A percentile compares a stretch with the other conserved stretches of the same genome.
Evolutionary conservation across 2,888 invertebrate genomes (phyloP).

Genomic region (Drosophila buzzatii): DNA sequence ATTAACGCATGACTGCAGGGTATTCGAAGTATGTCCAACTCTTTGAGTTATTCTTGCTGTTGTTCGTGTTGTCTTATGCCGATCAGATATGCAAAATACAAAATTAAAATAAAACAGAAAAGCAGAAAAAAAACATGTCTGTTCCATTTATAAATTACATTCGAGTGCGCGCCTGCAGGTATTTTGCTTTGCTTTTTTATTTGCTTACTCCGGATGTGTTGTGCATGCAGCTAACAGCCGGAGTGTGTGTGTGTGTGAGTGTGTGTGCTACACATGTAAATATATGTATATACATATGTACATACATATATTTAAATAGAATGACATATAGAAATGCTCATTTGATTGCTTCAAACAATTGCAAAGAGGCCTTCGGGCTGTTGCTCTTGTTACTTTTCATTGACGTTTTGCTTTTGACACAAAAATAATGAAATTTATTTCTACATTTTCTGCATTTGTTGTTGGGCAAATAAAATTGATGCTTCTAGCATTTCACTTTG

Average conservation of each 20-base stretch:
- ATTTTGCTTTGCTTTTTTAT: constrained; percentile 15
- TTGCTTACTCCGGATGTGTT: constrained; percentile 18
- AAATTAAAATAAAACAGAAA: background rate
- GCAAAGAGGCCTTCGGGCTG: background rate
- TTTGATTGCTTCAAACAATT: constrained; percentile 18
- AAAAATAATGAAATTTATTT: constrained; percentile 15
- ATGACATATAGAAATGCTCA: background rate
- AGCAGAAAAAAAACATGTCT: constrained; percentile 30
- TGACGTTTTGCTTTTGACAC: constrained; percentile 7
- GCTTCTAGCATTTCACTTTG: background rate
- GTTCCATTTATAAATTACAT: constrained; percentile 58
- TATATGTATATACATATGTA: background rate
- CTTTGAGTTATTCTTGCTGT: constrained; percentile 10
- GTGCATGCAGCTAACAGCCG: background rate
- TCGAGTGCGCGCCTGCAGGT: constrained; percentile 33
- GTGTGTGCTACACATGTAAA: background rate
- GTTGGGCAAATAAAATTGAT: background rate
- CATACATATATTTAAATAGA: background rate
- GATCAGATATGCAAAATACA: constrained; percentile 28
- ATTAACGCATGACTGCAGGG: background rate
- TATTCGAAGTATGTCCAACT: constrained; percentile 1
- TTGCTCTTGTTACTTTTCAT: constrained; percentile 10
- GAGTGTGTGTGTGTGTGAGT: background rate
- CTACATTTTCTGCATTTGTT: background rate
- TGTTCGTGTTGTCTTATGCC: constrained; percentile 20